phyloP scores from a whole-genome alignment of 2,113 vertebrate species.

The Arizona elegans region DNA sequence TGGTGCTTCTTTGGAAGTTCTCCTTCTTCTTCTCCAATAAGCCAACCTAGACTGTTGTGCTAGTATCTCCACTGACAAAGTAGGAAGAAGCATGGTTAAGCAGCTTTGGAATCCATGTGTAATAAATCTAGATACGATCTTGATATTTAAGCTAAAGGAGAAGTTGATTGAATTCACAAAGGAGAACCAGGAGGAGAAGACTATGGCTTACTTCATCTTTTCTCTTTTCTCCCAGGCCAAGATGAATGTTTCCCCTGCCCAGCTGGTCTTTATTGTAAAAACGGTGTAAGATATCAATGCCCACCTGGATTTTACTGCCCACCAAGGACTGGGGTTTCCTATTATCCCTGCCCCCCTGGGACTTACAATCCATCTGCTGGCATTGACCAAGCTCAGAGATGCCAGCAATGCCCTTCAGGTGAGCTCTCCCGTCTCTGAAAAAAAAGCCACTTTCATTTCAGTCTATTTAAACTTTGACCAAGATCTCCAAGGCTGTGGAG shows the following conservation, averaged over 20 bases:
- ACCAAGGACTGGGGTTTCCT: conserved; percentile 61
- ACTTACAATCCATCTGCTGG: conserved; percentile 74
- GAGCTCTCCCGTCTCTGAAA: neutral
- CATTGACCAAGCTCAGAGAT: conserved; percentile 73
- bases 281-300: conserved; percentile 68
- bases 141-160: neutral
- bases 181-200: neutral
- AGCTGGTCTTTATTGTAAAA: conserved; percentile 77
- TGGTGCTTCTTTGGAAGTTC: neutral
- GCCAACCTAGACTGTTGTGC: neutral
- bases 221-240: conserved; percentile 61
- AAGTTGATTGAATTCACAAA: neutral
- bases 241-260: conserved; percentile 75
- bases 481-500: accelerated
- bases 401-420: conserved; percentile 82
- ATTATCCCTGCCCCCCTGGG: conserved; percentile 77
- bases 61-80: neutral
- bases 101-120: neutral
- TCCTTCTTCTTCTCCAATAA: neutral
- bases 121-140: neutral
- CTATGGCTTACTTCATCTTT: accelerated
- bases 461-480: neutral
- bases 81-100: neutral
- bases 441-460: neutral
- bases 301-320: conserved; percentile 79